Evolutionary conservation across 2,888 invertebrate genomes (phyloP).

Genomic region (Epinotia brunnichana): DNA sequence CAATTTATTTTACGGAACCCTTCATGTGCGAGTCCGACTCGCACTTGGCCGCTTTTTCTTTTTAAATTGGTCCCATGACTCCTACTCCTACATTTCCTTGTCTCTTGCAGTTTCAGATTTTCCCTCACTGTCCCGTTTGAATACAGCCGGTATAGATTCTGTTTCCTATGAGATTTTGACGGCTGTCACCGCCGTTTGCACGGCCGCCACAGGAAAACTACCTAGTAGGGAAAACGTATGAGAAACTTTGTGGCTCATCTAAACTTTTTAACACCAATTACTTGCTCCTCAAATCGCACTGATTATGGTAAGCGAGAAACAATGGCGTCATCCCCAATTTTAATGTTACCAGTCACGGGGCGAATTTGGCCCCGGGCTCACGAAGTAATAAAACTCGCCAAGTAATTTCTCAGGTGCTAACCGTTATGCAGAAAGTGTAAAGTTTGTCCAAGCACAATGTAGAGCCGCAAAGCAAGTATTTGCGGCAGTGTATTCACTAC

Average conservation of each 20-base stretch:
- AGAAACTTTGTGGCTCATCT: background rate
- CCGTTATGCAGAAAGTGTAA: slow-evolving; percentile 53
- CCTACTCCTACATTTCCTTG: no score
- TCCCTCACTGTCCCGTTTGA: no score
- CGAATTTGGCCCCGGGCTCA: slow-evolving; percentile 49
- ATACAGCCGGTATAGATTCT: no score
- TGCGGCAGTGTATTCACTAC: slow-evolving; percentile 23
- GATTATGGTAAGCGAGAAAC: slow-evolving; percentile 7
- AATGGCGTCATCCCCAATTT: slow-evolving; percentile 23
- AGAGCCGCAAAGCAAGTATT: background rate
- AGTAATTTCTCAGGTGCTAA: slow-evolving; percentile 64
- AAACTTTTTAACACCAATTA: background rate
- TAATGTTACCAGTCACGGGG: slow-evolving; percentile 14
- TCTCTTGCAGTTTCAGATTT: no score
- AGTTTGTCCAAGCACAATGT: slow-evolving; percentile 49
- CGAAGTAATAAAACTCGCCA: slow-evolving; percentile 58
- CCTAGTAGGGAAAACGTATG: no score
- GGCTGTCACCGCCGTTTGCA: no score
- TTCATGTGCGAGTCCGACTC: no score
- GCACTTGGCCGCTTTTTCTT: no score
- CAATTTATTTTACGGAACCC: no score
- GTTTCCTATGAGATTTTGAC: no score
- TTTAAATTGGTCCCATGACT: no score
- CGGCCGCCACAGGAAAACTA: no score
- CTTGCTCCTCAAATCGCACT: background rate